These are phyloP conservation scores for Andrena bucephala DNA, from an alignment of 2,888 invertebrate genomes.

Conservation along the genomic window DNA sequence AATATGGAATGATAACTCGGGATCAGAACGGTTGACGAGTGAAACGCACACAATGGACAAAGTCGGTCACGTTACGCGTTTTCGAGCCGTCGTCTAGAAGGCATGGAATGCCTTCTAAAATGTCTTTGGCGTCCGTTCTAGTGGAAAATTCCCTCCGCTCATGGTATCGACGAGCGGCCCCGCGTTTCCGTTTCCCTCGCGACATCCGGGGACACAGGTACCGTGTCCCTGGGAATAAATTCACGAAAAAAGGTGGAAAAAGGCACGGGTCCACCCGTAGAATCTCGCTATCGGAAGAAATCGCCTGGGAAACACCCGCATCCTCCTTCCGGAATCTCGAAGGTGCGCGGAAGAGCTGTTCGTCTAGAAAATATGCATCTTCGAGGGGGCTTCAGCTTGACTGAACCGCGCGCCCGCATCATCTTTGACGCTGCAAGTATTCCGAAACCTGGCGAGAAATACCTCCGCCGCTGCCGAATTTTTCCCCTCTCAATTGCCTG, in stretches of 20 bases:
- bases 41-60: slow-evolving; percentile 46
- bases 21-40: not conserved
- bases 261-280: slow-evolving; percentile 44
- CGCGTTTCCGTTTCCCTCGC: slow-evolving; percentile 37
- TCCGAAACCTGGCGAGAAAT: slow-evolving; percentile 45
- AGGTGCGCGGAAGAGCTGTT: slow-evolving; percentile 61
- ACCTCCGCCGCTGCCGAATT: slow-evolving; percentile 33
- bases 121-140: slow-evolving; percentile 58
- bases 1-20: not conserved
- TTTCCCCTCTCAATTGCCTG: slow-evolving; percentile 41
- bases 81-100: slow-evolving; percentile 48
- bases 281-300: slow-evolving; percentile 63
- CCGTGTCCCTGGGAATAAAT: slow-evolving; percentile 60
- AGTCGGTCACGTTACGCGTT: slow-evolving; percentile 59
- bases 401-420: slow-evolving; percentile 67
- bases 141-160: slow-evolving; percentile 66
- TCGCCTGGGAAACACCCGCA: slow-evolving; percentile 67
- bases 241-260: slow-evolving; percentile 30
- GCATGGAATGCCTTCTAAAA: slow-evolving; percentile 47
- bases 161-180: slow-evolving; percentile 51
- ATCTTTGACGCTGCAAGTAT: slow-evolving; percentile 61
- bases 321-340: slow-evolving; percentile 55
- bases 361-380: slow-evolving; percentile 77
- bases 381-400: slow-evolving; percentile 51
- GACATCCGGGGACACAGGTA: slow-evolving; percentile 54